phyloP scores from a whole-genome alignment of 2,113 vertebrate species.

The Genyomyrus donnyi region DNA sequence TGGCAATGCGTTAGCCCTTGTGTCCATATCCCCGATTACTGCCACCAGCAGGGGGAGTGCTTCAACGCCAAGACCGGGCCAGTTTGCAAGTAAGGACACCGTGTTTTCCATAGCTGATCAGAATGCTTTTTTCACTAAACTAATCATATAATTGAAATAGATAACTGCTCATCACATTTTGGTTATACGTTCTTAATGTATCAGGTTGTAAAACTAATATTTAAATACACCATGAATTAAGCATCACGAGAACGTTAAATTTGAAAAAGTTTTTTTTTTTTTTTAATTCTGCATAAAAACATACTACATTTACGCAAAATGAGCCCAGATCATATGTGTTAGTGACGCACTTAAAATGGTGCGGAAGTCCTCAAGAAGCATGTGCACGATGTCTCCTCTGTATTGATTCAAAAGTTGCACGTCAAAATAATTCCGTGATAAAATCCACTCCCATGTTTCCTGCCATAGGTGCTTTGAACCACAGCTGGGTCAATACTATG shows the following conservation, averaged over 20 bases:
- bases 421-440: too few species aligned
- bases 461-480: conserved; percentile 43
- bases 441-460: background rate
- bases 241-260: background rate
- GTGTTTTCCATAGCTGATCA: background rate
- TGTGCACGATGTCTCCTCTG: background rate
- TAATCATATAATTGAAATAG: background rate
- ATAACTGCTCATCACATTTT: background rate
- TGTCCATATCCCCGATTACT: conserved; percentile 37
- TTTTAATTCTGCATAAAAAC: background rate
- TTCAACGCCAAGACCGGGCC: conserved; percentile 38
- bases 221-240: background rate
- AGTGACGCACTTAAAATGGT: background rate
- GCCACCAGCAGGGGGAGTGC: conserved; percentile 48
- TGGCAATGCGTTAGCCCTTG: conserved; percentile 54
- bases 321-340: background rate
- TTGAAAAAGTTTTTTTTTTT: background rate
- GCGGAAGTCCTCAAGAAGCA: background rate
- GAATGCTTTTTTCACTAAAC: background rate
- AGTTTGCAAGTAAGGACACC: conserved; percentile 44
- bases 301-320: background rate
- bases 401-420: background rate
- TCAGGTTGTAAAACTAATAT: background rate
- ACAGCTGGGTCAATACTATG: conserved; percentile 44
- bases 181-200: background rate